Conservation (phyloP, 2,113 vertebrate genomes). For the Mixornis gularis region DNA sequence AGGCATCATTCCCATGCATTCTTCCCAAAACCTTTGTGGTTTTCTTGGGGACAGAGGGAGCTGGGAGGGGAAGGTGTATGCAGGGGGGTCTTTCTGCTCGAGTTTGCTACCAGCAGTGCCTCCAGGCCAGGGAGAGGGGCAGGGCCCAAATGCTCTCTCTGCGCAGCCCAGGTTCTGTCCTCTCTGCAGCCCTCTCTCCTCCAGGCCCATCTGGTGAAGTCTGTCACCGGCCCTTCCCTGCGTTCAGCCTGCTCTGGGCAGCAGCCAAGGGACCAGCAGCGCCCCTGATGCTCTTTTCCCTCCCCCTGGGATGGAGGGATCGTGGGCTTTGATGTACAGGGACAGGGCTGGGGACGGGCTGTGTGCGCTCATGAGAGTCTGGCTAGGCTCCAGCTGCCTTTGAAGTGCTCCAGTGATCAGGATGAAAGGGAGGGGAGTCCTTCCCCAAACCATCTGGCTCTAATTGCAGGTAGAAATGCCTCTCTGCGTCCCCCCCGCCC, state of each 20-base stretch:
- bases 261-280: constrained; percentile 51
- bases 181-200: neutral
- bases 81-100: neutral
- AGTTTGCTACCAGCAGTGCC: neutral
- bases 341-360: constrained; percentile 47
- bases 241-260: neutral
- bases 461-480: constrained; percentile 73
- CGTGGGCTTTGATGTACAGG: constrained; percentile 56
- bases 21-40: neutral
- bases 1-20: neutral
- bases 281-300: constrained; percentile 53
- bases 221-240: neutral
- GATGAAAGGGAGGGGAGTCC: constrained; percentile 70
- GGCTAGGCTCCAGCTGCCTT: constrained; percentile 64
- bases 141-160: fast-evolving
- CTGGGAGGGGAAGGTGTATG: neutral
- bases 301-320: neutral
- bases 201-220: constrained; percentile 1
- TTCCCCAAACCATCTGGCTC: constrained; percentile 71
- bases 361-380: constrained; percentile 63
- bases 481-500: neutral
- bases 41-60: neutral
- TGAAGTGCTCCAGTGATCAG: constrained; percentile 73
- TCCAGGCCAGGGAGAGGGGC: neutral
- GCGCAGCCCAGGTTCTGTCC: neutral